These are phyloP conservation scores for Phyllotreta striolata DNA, from an alignment of 2,888 invertebrate genomes.

Conservation along the genomic window DNA sequence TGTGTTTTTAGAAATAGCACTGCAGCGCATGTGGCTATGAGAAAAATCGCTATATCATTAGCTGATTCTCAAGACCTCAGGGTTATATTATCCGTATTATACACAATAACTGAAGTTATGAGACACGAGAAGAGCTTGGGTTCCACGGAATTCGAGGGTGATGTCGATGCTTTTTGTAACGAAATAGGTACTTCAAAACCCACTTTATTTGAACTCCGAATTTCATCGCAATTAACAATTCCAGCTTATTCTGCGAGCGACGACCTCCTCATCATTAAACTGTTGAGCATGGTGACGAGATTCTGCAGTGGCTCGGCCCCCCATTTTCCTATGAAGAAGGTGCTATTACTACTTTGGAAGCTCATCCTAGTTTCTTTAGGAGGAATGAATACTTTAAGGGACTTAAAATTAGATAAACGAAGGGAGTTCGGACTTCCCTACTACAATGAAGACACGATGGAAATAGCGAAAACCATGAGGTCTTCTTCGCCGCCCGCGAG, in stretches of 20 bases:
- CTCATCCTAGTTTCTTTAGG: conserved; percentile 90
- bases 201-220: not conserved
- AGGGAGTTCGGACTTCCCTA: conserved; percentile 76
- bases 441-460: conserved; percentile 90
- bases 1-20: conserved; percentile 66
- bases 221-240: conserved; percentile 26
- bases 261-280: conserved; percentile 85
- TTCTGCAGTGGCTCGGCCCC: conserved; percentile 96
- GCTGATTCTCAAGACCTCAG: conserved; percentile 93
- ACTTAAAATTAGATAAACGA: conserved; percentile 76
- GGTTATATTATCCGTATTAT: conserved; percentile 91
- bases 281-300: conserved; percentile 94
- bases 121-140: conserved; percentile 71
- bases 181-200: conserved; percentile 61
- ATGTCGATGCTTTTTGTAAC: conserved; percentile 66
- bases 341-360: conserved; percentile 93
- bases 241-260: conserved; percentile 70
- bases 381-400: conserved; percentile 84
- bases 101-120: conserved; percentile 94
- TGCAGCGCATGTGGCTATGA: conserved; percentile 75
- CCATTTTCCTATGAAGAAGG: conserved; percentile 99
- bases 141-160: conserved; percentile 59
- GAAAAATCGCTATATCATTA: conserved; percentile 81
- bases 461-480: conserved; percentile 92
- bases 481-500: conserved; percentile 95